Conservation (phyloP, 2,113 vertebrate species). For the Pagrus major region DNA sequence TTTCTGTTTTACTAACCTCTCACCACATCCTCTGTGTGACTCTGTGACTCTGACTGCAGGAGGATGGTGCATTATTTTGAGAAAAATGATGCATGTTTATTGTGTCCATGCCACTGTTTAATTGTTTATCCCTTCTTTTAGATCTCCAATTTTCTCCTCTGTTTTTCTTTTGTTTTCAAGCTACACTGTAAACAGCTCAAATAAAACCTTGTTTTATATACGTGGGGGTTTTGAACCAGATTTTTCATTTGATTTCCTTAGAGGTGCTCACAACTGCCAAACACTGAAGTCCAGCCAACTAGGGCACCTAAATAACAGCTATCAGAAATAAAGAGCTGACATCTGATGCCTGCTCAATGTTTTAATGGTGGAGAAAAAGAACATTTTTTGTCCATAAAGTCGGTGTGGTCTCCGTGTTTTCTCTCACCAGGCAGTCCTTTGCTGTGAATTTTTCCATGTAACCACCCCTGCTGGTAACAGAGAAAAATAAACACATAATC, state of each 20-base stretch:
- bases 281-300: constrained; percentile 71
- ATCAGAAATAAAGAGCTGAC: constrained; percentile 64
- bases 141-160: background rate
- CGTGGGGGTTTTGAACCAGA: constrained; percentile 61
- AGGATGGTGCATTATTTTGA: constrained; percentile 27
- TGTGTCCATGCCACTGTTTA: constrained; percentile 2
- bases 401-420: constrained; percentile 73
- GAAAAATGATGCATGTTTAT: constrained; percentile 2
- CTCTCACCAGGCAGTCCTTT: constrained; percentile 54
- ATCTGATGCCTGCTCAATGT: constrained; percentile 64
- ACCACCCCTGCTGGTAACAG: constrained; percentile 34
- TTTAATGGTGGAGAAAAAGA: constrained; percentile 69
- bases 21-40: constrained; percentile 66
- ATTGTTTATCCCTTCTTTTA: constrained; percentile 12
- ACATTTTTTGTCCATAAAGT: constrained; percentile 69
- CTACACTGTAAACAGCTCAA: constrained; percentile 25
- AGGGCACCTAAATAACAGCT: constrained; percentile 76
- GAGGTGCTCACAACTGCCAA: constrained; percentile 71
- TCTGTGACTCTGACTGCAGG: constrained; percentile 32
- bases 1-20: constrained; percentile 60
- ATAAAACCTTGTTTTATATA: constrained; percentile 51
- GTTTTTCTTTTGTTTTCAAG: constrained; percentile 38
- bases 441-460: constrained; percentile 64
- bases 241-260: constrained; percentile 70
- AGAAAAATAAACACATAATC: background rate